A percentile compares a stretch with the other conserved stretches of the same genome.
These are phyloP conservation scores for Saiga tatarica DNA, from an alignment of 2,113 vertebrate genomes.

Conservation along the genomic window DNA sequence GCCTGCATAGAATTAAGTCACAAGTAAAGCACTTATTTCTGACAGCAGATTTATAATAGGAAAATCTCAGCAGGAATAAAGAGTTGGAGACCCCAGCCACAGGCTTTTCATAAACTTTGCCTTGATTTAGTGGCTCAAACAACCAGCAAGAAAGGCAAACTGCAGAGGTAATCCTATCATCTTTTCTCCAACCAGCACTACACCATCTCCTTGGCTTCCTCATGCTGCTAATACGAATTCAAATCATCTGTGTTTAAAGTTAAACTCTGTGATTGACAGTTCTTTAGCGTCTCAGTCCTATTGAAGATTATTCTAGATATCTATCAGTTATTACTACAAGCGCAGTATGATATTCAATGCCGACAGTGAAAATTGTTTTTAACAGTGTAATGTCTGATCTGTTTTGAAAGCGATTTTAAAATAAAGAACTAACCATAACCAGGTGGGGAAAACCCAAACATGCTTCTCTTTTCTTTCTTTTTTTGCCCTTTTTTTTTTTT, in stretches of 20 bases:
- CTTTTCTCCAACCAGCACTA: conserved; percentile 79
- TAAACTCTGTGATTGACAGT: conserved; percentile 86
- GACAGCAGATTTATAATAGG: conserved; percentile 89
- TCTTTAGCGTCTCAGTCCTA: conserved; percentile 82
- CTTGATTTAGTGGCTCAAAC: conserved; percentile 85
- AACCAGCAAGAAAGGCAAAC: conserved; percentile 81
- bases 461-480: neutral
- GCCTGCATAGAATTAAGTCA: conserved; percentile 86
- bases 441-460: conserved; percentile 83
- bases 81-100: conserved; percentile 84
- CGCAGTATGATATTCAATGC: conserved; percentile 86
- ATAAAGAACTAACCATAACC: conserved; percentile 86
- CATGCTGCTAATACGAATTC: conserved; percentile 87
- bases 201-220: conserved; percentile 88
- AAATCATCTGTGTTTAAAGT: conserved; percentile 87
- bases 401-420: conserved; percentile 86
- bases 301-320: conserved; percentile 87
- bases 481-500: no score
- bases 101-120: conserved; percentile 90
- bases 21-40: conserved; percentile 85
- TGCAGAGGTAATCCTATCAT: conserved; percentile 89
- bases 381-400: conserved; percentile 86
- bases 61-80: conserved; percentile 88
- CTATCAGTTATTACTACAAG: conserved; percentile 89
- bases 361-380: conserved; percentile 86